Base-by-base conservation (phyloP, 1,140 invertebrate genomes). In the Apis florea region DNA sequence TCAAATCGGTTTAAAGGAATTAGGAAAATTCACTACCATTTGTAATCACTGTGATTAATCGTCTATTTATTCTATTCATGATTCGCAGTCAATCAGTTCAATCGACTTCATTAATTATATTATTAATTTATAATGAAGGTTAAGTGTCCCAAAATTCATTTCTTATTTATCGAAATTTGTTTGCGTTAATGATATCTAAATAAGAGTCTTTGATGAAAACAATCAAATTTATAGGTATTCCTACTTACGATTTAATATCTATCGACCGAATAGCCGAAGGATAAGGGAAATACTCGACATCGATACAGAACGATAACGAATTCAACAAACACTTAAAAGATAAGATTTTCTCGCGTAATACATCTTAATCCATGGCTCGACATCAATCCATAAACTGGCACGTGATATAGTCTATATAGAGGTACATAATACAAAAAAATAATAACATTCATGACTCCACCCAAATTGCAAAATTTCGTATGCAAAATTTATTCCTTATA, bases 261-360 rank as follows among this genome's bases (percentile, higher is more conserved):
- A 15, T 19, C 40, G 59, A 53, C 49, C 64, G 68, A 69, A 63
- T 64, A 68, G 53, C 47, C 47, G 26, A 56, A 40, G 21, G 61
- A 80, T 84, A n/a, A 74, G 83, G 54, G 80, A 70, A 63, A 68
- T 73, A 73, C 88, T 83, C 76, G 83, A 83, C 88, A 87, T 86
- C 83, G 87, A 89, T 89, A 86, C 21, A 88, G 80, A 67, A 82
- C 64, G 89, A 90, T 90, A 90, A 90, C 84, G 56, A 85, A 80
- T 85, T 82, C 81, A 83, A 89, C 83, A 90, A 90, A 90, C 89
- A 90, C 89, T 90, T 79, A 75, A 90, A 81, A 88, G 89, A 90
- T 90, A 90, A 90, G 75, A 31, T 19, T 61, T 53, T 74, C 66
- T 40, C 54, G 56, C 24, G 69, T 61, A 76, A 69, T 82, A 85